Evolutionary conservation across 2,113 vertebrate species (phyloP).

Genomic region (Holacanthus passer): DNA sequence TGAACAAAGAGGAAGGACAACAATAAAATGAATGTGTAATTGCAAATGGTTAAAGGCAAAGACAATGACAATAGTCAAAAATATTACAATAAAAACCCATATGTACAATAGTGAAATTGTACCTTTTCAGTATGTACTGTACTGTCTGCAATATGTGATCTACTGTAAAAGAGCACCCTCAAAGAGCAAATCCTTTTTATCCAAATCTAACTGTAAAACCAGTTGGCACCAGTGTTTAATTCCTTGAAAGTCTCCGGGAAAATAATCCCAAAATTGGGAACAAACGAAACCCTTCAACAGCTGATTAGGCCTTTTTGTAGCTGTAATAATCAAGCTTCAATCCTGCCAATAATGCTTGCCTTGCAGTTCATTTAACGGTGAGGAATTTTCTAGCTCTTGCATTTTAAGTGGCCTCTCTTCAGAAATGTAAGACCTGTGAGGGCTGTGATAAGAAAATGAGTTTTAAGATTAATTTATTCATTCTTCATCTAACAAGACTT

Average conservation of each 20-base stretch:
- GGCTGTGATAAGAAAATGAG: neutral
- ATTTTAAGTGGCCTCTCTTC: neutral
- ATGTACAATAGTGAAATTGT: neutral
- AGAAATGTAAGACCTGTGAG: neutral
- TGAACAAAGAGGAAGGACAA: conserved; percentile 20
- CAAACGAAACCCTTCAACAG: neutral
- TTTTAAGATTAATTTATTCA: neutral
- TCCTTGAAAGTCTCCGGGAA: neutral
- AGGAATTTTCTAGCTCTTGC: neutral
- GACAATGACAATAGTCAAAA: neutral
- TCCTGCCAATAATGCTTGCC: neutral
- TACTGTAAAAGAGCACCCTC: neutral
- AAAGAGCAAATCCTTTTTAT: neutral
- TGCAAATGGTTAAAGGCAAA: neutral
- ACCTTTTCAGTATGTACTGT: neutral
- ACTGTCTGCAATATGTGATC: neutral
- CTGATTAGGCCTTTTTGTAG: neutral
- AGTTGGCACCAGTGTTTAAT: neutral
- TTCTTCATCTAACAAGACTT: neutral
- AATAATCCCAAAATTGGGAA: conserved; percentile 12
- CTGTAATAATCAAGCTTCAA: neutral
- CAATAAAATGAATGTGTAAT: neutral
- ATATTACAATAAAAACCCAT: neutral
- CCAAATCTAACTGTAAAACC: neutral
- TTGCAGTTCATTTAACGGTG: neutral